Base-by-base conservation (phyloP, 2,113 vertebrate species). In the Chloroceryle aenea region DNA sequence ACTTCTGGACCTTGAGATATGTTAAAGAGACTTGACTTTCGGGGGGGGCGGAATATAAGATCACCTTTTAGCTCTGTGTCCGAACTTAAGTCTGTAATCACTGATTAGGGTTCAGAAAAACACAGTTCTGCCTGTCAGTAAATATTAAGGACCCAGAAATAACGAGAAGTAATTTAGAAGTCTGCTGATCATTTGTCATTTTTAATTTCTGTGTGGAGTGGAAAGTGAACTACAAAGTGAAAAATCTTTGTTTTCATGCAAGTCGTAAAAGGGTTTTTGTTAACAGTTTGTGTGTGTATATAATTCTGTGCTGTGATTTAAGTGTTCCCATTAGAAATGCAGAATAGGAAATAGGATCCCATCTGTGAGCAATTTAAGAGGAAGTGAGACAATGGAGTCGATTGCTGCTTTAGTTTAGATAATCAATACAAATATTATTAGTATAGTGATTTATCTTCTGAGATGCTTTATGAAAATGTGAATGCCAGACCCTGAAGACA, bases 401-500 rank as follows among this genome's bases (percentile, higher is more conserved):
- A 96, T 50, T 92, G 95, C 97, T 91, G 96, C 95, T 98, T 96
- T 97, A 96, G 96, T 98, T 97, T 96, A 97, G 97, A 97, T 98
- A 97, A 98, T 98, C 98, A 97, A 98, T 98, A 98, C 97, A 98
- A 97, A 98, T 98, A 98, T 98, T 98, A 97, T 98, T 96, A 98
- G 97, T 96, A 96, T 63, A 92, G 96, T 98, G 98, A 98, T 98
- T 98, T 97, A 97, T 98, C 98, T 97, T 97, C 82, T 42, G 25
- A 85, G 61, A 72, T 72, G 27, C 13, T 89, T 95, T 87, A 85
- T 96, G 96, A 97, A 97, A 96, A 87, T 53, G 79, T 92, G 93
- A 71, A 92, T 77, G 92, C 87, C 74, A 92, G 80, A 23, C 85
- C 89, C 92, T 14, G 63, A 95, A 97, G 94, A 94, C 83, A 90